A percentile compares a stretch with the other conserved stretches of the same genome.
These are phyloP conservation scores for Phalacrocorax aristotelis DNA, from an alignment of 2,113 vertebrate genomes.

Conservation along the genomic window DNA sequence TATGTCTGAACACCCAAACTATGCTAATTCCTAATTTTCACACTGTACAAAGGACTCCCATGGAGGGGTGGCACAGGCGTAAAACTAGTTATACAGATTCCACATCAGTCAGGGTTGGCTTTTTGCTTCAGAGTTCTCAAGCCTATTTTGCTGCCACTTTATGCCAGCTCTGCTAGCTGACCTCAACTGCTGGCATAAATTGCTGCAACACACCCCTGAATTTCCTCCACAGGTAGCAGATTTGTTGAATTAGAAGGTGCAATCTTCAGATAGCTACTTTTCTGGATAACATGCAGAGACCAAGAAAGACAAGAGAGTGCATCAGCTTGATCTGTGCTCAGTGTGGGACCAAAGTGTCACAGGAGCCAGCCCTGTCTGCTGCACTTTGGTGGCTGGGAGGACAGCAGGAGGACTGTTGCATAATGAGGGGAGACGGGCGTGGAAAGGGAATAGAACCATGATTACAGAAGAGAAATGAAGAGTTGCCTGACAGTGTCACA, in stretches of 20 bases:
- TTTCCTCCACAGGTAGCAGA: constrained; percentile 1
- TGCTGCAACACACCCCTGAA: background rate
- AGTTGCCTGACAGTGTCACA: background rate
- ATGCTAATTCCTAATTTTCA: background rate
- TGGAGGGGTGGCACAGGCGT: background rate
- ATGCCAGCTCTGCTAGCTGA: background rate
- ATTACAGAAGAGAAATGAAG: background rate
- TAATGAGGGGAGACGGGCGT: background rate
- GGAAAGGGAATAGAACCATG: background rate
- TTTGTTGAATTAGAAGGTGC: constrained; percentile 18
- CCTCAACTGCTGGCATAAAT: background rate
- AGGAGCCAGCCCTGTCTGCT: background rate
- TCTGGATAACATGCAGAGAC: background rate
- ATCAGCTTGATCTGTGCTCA: background rate
- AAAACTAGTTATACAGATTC: background rate
- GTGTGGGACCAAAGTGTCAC: background rate
- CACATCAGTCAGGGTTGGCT: background rate
- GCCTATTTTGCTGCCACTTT: background rate
- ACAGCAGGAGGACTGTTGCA: background rate
- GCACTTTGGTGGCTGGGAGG: background rate
- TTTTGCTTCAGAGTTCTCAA: background rate
- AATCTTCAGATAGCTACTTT: background rate
- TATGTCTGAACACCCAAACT: background rate
- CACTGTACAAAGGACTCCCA: background rate
- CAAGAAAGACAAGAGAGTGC: background rate